Evolutionary conservation across 2,888 invertebrate genomes (phyloP), one percentile per base, ranked within the genome.

Genomic region (Anodontia alba): DNA sequence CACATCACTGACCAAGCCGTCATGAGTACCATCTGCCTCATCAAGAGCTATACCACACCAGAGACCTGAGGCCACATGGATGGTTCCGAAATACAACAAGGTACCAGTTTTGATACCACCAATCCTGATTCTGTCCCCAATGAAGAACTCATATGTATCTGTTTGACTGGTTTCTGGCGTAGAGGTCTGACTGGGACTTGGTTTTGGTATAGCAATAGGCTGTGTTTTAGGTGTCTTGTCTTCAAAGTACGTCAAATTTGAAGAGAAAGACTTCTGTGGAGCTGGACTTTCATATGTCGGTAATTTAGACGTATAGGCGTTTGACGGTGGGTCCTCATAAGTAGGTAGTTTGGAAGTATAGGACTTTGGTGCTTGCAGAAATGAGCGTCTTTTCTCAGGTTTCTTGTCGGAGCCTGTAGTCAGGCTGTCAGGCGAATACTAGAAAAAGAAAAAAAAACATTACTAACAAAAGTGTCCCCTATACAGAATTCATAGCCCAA

Each of bases 21-120:
- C 96, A 94, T 96, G 96, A 89, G 96, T 96, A 29, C 96, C 96
- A 80, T 95, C 95, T 7, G 95, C 94, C 66, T 95, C 95, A 76
- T 95, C 94, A 74, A 96, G 93, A 93, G 96, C 96, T 67, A 96
- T 95, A 12, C 96, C 96, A 93, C 96, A 96, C 96, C 96, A 96
- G 29, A 95, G 81, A 2, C 96, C 96, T 17, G 95, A 94, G 49
- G 96, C 96, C 66, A 96, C 95, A 68, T 96, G 95, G 10, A 96
- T 95, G 46, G 94, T 93, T 3, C 96, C 96, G 82, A 96, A 95
- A 93, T 92, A 94, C 12, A 95, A 94, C 46, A 96, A 93, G 23
- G 95, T 95, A 1, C 96, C 96, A 8, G 90, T 88, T 84, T 95
- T 95, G 20, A 93, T 92, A 0, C 95, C 95, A 17, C 94, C 92